Percentiles rank a stretch among this genome's conserved stretches.
These are phyloP conservation scores for Rhagologus leucostigma DNA, from an alignment of 2,113 vertebrate species.

Conservation along the genomic window DNA sequence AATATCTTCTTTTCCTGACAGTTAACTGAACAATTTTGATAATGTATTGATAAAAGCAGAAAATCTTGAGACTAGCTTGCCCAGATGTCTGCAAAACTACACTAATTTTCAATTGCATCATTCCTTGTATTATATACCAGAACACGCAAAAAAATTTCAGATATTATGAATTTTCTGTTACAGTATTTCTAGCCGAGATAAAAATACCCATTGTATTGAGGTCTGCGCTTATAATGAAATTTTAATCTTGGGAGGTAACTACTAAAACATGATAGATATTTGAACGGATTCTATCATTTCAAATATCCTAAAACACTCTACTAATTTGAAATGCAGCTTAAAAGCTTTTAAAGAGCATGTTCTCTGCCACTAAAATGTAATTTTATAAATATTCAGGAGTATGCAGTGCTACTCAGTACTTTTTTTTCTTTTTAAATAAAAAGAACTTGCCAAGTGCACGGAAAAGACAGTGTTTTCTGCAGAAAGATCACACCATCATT, in stretches of 20 bases:
- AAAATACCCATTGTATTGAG: background rate
- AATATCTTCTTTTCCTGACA: background rate
- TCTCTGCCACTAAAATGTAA: background rate
- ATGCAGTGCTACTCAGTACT: background rate
- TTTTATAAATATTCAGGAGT: background rate
- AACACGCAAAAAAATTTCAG: background rate
- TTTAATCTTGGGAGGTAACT: background rate
- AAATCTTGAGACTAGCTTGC: background rate
- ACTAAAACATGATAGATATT: background rate
- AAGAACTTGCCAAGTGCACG: background rate
- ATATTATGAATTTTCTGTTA: background rate
- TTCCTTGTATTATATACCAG: background rate
- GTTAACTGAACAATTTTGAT: background rate
- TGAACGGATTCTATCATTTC: background rate
- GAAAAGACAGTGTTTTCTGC: background rate
- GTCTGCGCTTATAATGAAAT: background rate
- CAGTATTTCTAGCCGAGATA: background rate
- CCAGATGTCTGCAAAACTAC: background rate
- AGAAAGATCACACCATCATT: background rate
- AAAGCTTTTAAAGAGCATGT: background rate
- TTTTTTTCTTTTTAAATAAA: background rate
- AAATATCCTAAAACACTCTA: background rate
- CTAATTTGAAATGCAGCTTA: background rate
- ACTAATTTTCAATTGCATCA: background rate
- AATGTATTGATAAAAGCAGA: background rate